Conservation (phyloP, 2,888 invertebrate genomes). For the Cynaeus angustus region DNA sequence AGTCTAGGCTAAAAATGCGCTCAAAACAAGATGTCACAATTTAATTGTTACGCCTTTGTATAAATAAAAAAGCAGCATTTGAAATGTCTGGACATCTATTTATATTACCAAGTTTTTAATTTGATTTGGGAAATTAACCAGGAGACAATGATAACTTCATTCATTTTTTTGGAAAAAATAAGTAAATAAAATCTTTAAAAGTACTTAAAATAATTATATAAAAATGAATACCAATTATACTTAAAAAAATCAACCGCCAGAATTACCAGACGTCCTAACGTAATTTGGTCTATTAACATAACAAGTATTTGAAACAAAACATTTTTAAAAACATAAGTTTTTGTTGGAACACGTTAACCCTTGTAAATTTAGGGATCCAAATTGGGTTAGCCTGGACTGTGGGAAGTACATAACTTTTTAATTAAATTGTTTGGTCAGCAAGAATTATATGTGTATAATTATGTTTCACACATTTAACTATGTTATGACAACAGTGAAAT, state of each 20-base stretch:
- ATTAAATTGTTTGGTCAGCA: neutral
- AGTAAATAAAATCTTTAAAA: neutral
- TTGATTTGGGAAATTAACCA: too few species aligned
- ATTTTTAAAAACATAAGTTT: neutral
- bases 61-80: too few species aligned
- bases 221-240: too few species aligned
- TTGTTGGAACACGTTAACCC: neutral
- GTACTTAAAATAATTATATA: neutral
- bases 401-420: slow-evolving; percentile 2
- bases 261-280: neutral
- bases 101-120: too few species aligned
- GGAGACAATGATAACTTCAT: too few species aligned
- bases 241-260: too few species aligned
- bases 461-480: neutral
- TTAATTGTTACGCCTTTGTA: too few species aligned
- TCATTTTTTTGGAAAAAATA: neutral
- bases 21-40: too few species aligned
- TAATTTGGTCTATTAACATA: neutral
- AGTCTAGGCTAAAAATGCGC: too few species aligned
- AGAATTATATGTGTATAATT: slow-evolving; percentile 4
- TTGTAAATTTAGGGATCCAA: slow-evolving; percentile 1
- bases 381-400: neutral
- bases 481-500: neutral
- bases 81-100: too few species aligned
- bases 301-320: neutral